Conservation (phyloP, 2,888 invertebrate species). For the Notocelia uddmanniana region DNA sequence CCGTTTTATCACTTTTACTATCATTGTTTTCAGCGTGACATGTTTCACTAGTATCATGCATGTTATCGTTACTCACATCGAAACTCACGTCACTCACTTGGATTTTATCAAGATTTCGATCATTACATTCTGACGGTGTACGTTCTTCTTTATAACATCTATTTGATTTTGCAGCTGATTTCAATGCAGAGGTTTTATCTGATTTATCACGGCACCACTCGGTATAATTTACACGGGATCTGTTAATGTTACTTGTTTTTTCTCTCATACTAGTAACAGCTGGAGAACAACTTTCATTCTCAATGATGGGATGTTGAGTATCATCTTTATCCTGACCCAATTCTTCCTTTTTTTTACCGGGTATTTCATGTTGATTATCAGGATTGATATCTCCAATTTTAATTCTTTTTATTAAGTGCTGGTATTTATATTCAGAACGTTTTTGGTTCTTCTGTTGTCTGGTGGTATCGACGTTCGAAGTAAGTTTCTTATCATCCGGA, state of each 20-base stretch:
- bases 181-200: not conserved
- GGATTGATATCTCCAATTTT: not conserved
- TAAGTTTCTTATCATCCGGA: not conserved
- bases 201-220: not conserved
- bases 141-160: not conserved
- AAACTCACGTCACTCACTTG: not conserved
- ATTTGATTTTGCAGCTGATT: not conserved
- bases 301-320: not conserved
- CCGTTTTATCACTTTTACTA: not conserved
- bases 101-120: not conserved
- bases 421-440: constrained; percentile 10
- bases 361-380: not conserved
- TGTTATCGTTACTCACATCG: too few species aligned
- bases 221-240: not conserved
- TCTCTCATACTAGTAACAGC: too few species aligned
- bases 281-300: not conserved
- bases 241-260: not conserved
- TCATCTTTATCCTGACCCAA: not conserved
- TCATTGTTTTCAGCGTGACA: not conserved
- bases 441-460: constrained; percentile 4
- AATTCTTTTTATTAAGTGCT: not conserved
- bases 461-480: not conserved
- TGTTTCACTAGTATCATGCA: not conserved
- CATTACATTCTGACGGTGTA: not conserved
- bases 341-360: not conserved